Conservation (phyloP, 1,140 invertebrate genomes). For the Bombus turneri region DNA sequence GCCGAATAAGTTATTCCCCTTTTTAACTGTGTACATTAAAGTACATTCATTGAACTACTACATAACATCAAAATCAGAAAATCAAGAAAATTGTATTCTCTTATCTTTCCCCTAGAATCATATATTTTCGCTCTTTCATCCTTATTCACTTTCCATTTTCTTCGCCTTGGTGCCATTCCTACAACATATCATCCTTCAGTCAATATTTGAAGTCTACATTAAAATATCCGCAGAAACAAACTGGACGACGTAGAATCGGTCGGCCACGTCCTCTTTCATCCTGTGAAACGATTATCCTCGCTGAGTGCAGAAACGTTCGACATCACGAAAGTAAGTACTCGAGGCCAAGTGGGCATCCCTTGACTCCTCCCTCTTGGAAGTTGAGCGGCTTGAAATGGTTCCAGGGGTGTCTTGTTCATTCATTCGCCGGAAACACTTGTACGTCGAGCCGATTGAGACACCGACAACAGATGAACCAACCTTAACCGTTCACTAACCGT, state of each 20-base stretch:
- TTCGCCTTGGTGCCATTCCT: background rate
- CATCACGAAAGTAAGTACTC: slow-evolving; percentile 72
- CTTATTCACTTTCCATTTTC: no score
- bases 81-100: no score
- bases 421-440: slow-evolving; percentile 77
- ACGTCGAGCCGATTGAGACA: slow-evolving; percentile 75
- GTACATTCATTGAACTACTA: no score
- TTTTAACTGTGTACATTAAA: no score
- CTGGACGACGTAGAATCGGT: background rate
- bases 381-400: slow-evolving; percentile 58
- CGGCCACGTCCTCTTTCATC: slow-evolving; percentile 44
- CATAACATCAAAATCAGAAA: no score
- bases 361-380: slow-evolving; percentile 69
- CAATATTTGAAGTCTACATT: slow-evolving; percentile 5
- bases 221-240: slow-evolving; percentile 19
- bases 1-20: no score
- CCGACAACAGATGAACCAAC: slow-evolving; percentile 51
- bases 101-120: no score
- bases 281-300: slow-evolving; percentile 57
- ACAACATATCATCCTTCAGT: background rate
- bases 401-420: slow-evolving; percentile 71
- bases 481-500: slow-evolving; percentile 55
- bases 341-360: slow-evolving; percentile 76
- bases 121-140: no score
- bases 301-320: slow-evolving; percentile 52